Evolutionary conservation across 2,888 invertebrate species (phyloP).

Genomic region (Temnothorax ravouxi): DNA sequence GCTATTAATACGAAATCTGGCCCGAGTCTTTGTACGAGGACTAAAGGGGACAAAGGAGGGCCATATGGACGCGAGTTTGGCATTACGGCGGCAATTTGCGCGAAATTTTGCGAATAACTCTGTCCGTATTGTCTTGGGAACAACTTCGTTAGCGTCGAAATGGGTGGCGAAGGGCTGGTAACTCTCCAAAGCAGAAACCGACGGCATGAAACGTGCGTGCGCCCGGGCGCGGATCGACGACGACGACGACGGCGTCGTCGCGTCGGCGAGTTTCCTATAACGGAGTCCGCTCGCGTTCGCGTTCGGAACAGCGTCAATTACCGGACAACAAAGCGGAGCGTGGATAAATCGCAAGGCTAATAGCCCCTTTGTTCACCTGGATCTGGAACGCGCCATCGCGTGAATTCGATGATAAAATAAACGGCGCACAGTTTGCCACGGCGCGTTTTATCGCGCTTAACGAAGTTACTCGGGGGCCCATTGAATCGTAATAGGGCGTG

Average conservation of each 20-base stretch:
- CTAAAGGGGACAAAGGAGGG: slow-evolving; percentile 20
- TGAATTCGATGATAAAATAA: slow-evolving; percentile 64
- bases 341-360: slow-evolving; percentile 61
- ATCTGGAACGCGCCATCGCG: slow-evolving; percentile 45
- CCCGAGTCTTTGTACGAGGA: slow-evolving; percentile 14
- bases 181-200: slow-evolving; percentile 31
- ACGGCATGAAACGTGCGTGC: slow-evolving; percentile 30
- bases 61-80: slow-evolving; percentile 37
- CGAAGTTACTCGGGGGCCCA: slow-evolving; percentile 53
- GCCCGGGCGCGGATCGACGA: neutral
- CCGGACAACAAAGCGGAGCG: slow-evolving; percentile 61
- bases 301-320: slow-evolving; percentile 68
- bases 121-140: slow-evolving; percentile 42
- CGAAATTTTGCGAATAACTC: slow-evolving; percentile 52
- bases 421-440: slow-evolving; percentile 44
- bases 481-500: slow-evolving; percentile 42
- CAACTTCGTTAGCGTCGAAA: slow-evolving; percentile 57
- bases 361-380: slow-evolving; percentile 67
- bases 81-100: slow-evolving; percentile 45
- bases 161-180: slow-evolving; percentile 52
- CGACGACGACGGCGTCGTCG: neutral
- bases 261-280: slow-evolving; percentile 56
- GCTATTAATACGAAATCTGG: slow-evolving; percentile 19
- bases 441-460: slow-evolving; percentile 54
- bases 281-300: slow-evolving; percentile 59